These are phyloP conservation scores for Clupea harengus DNA, from an alignment of 2,113 vertebrate genomes.

Conservation along the genomic window DNA sequence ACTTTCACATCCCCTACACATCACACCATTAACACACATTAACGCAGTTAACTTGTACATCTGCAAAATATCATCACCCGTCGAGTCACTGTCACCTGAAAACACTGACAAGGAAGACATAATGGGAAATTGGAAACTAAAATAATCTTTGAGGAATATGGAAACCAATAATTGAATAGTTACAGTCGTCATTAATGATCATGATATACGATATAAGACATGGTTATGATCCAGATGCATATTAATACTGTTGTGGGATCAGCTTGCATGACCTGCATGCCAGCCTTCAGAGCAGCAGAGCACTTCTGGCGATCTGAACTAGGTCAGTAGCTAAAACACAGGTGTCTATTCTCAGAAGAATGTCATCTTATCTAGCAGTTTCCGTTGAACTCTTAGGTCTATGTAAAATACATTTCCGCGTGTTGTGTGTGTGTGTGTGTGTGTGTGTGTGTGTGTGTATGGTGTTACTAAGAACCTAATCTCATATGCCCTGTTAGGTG, in stretches of 20 bases:
- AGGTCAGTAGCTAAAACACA: background rate
- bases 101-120: too few relatives aligned
- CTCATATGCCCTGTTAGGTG: background rate
- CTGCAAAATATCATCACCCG: too few relatives aligned
- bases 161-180: too few relatives aligned
- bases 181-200: too few relatives aligned
- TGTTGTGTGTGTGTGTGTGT: background rate
- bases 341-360: slow-evolving; percentile 19
- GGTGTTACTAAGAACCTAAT: background rate
- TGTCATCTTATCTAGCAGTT: background rate
- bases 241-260: background rate
- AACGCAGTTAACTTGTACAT: background rate
- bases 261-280: background rate
- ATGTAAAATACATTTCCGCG: background rate
- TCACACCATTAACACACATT: background rate
- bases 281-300: background rate
- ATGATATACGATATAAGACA: too few relatives aligned
- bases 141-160: too few relatives aligned
- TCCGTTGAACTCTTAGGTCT: background rate
- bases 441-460: background rate
- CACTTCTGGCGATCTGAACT: background rate
- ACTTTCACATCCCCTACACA: background rate
- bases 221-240: background rate
- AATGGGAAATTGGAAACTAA: too few relatives aligned
- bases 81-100: too few relatives aligned